Percentiles rank a stretch among this genome's conserved stretches.
phyloP scores from a whole-genome alignment of 2,113 vertebrate genomes.

The Oceanodroma tethys region DNA sequence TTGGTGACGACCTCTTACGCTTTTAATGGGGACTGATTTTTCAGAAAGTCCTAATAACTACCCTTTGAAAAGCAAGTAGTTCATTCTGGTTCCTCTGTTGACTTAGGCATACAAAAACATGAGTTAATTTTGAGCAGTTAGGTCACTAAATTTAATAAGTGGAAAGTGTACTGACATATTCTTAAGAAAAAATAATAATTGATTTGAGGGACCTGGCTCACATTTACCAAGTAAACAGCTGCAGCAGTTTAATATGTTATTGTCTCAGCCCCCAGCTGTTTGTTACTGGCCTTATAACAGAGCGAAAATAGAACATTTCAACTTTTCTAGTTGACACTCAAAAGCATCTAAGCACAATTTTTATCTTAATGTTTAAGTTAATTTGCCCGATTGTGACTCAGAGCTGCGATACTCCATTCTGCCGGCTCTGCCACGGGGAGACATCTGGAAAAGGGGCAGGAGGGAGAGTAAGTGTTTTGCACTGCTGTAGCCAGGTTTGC shows the following conservation, averaged over 20 bases:
- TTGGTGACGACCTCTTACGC: not conserved
- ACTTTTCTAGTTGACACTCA: not conserved
- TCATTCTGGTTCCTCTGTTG: not conserved
- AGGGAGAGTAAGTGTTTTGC: not conserved
- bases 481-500: not conserved
- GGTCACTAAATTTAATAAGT: conserved; percentile 21
- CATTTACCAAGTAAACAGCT: conserved; percentile 1
- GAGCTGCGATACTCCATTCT: not conserved
- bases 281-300: not conserved
- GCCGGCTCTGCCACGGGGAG: not conserved
- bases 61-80: not conserved
- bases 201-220: not conserved
- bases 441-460: not conserved
- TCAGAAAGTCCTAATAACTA: not conserved
- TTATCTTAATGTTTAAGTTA: not conserved
- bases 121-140: conserved; percentile 8
- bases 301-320: not conserved
- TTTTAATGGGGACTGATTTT: not conserved
- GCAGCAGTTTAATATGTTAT: conserved; percentile 8
- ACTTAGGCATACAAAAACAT: not conserved
- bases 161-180: conserved; percentile 17
- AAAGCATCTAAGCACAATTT: not conserved
- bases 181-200: not conserved
- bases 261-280: not conserved
- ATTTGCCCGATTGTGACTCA: not conserved